A percentile compares a stretch with the other conserved stretches of the same genome.
These are phyloP conservation scores for Passer domesticus DNA, from an alignment of 2,113 vertebrate genomes.

Conservation along the genomic window DNA sequence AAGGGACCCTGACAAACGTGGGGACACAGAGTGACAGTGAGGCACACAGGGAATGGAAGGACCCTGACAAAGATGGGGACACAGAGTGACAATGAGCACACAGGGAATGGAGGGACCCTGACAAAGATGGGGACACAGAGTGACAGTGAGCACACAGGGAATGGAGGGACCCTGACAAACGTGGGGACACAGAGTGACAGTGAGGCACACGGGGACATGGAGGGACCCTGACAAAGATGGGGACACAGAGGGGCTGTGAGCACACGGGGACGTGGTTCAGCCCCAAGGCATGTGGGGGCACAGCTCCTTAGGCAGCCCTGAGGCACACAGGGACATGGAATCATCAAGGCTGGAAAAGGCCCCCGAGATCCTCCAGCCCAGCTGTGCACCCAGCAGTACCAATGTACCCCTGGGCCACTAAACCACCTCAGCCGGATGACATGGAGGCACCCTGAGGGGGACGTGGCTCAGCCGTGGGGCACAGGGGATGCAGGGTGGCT, in stretches of 20 bases:
- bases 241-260: neutral
- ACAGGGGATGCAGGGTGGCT: neutral
- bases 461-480: neutral
- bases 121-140: neutral
- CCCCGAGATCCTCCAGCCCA: neutral
- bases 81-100: neutral
- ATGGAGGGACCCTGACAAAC: too few relatives aligned
- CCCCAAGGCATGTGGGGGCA: neutral
- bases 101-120: too few relatives aligned
- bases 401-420: too few relatives aligned
- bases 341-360: neutral
- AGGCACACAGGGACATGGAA: neutral
- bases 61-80: too few relatives aligned
- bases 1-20: neutral
- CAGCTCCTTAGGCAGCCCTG: neutral
- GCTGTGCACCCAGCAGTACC: too few relatives aligned
- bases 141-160: neutral
- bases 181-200: neutral
- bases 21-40: neutral
- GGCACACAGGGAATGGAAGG: neutral
- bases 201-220: neutral
- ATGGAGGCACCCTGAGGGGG: accelerated
- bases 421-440: accelerated
- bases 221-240: neutral
- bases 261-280: neutral